Conservation (phyloP, 1,140 invertebrate species). For the Lepidurus apus region DNA sequence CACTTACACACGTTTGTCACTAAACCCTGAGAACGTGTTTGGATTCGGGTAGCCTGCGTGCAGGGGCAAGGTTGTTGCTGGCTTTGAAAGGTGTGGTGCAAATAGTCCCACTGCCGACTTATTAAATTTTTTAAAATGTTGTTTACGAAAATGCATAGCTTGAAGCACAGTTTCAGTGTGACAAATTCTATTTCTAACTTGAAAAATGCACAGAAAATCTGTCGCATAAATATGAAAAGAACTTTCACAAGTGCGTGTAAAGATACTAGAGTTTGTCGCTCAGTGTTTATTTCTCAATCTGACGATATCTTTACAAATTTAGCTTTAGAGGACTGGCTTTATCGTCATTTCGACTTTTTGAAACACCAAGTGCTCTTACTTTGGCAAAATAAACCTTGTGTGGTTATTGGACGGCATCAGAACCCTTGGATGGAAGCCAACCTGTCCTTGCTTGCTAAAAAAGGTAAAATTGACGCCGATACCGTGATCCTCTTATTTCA, state of each 20-base stretch:
- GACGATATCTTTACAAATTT: conserved; percentile 83
- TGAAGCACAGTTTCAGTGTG: no score
- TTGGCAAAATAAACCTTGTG: conserved; percentile 86
- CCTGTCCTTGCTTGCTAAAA: conserved; percentile 53
- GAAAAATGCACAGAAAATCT: no score
- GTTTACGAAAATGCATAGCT: no score
- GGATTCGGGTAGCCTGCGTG: no score
- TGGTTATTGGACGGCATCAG: conserved; percentile 93
- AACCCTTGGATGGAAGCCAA: conserved; percentile 94
- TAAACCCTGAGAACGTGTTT: no score
- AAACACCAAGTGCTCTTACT: conserved; percentile 77
- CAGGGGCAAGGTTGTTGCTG: no score
- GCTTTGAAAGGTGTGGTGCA: no score
- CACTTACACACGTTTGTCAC: no score
- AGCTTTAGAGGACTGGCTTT: conserved; percentile 91
- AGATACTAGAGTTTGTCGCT: not conserved
- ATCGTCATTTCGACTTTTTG: conserved; percentile 72
- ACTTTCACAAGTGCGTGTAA: not conserved
- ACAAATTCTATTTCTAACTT: no score
- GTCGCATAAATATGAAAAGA: not conserved
- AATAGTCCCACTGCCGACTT: no score
- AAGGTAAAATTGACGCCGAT: conserved; percentile 39
- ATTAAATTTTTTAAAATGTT: no score
- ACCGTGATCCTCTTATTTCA: not conserved
- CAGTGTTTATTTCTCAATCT: conserved; percentile 85